Percentiles rank a stretch among this genome's conserved stretches.
Evolutionary conservation across 1,140 invertebrate genomes (phyloP).

Genomic region (Drosophila serrata): DNA sequence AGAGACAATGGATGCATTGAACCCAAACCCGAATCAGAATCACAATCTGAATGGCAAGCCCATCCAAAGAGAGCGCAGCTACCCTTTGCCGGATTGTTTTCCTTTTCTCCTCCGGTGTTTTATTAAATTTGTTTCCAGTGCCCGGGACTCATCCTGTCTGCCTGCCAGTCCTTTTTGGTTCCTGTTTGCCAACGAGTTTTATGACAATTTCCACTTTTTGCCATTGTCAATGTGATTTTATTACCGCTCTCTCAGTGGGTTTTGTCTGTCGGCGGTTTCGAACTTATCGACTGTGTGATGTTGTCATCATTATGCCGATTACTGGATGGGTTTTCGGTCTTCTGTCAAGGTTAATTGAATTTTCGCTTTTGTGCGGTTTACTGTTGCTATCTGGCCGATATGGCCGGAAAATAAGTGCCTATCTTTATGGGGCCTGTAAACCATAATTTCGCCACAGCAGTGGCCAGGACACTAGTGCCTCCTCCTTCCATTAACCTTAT

Average conservation of each 20-base stretch:
- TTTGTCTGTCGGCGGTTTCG: slow-evolving; percentile 22
- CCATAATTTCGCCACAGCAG: slow-evolving; percentile 65
- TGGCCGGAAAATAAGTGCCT: slow-evolving; percentile 20
- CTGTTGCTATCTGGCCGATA: slow-evolving; percentile 64
- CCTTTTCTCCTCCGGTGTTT: slow-evolving; percentile 64
- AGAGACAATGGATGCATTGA: slow-evolving; percentile 67
- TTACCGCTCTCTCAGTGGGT: slow-evolving; percentile 29
- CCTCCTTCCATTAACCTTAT: slow-evolving; percentile 21
- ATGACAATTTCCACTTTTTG: slow-evolving; percentile 76
- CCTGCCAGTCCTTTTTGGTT: slow-evolving; percentile 32
- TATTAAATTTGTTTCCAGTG: slow-evolving; percentile 84
- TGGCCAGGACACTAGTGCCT: slow-evolving; percentile 35
- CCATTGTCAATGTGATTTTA: slow-evolving; percentile 73
- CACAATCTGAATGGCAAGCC: slow-evolving; percentile 23
- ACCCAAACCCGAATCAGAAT: slow-evolving; percentile 50
- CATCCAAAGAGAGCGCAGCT: slow-evolving; percentile 10
- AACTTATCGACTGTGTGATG: slow-evolving; percentile 54
- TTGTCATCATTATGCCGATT: slow-evolving; percentile 70
- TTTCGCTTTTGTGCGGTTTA: slow-evolving; percentile 40
- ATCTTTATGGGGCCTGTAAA: slow-evolving; percentile 73
- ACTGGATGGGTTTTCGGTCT: slow-evolving; percentile 20
- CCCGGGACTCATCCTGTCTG: slow-evolving; percentile 40
- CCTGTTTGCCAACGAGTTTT: slow-evolving; percentile 40
- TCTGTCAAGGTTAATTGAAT: slow-evolving; percentile 79
- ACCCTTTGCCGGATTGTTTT: slow-evolving; percentile 60